Percentiles rank a stretch among this genome's conserved stretches.
Conservation (phyloP, 53 echinoderm and acorn worm species). For the Patiria pectinifera region DNA sequence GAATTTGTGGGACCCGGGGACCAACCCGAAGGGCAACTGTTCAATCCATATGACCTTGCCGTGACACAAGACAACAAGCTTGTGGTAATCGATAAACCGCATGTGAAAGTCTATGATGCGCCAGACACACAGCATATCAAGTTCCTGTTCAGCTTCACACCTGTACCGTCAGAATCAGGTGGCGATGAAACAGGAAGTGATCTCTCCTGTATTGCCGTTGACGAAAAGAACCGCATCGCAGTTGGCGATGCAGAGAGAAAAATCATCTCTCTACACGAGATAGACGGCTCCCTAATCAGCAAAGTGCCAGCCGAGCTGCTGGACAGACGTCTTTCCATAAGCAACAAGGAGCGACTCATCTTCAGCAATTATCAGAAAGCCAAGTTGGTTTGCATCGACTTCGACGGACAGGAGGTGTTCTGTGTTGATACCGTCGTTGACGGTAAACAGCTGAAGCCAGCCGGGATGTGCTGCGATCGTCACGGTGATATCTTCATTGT, state of each 20-base stretch:
- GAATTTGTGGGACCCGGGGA: neutral
- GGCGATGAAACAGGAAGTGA: neutral
- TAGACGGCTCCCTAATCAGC: conserved; percentile 16
- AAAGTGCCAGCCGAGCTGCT: conserved; percentile 3
- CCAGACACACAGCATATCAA: neutral
- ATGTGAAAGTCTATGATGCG: conserved; percentile 34
- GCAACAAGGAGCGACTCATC: conserved; percentile 32
- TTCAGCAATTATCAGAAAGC: conserved; percentile 31
- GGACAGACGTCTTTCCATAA: conserved; percentile 27
- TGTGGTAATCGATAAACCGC: conserved; percentile 8
- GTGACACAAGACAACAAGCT: conserved; percentile 28
- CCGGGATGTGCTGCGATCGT: conserved; percentile 52
- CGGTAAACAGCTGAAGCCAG: conserved; percentile 6
- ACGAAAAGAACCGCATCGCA: conserved; percentile 31
- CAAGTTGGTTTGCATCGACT: conserved; percentile 35
- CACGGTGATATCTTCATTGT: conserved; percentile 37
- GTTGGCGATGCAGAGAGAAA: conserved; percentile 8
- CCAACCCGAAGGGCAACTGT: neutral
- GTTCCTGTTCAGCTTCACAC: conserved; percentile 20
- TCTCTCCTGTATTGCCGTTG: conserved; percentile 39
- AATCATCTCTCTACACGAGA: conserved; percentile 29
- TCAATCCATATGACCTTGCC: conserved; percentile 27
- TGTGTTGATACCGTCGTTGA: conserved; percentile 19
- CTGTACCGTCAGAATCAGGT: neutral
- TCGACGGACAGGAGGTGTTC: conserved; percentile 36